These are phyloP conservation scores for Drepana arcuata DNA, from an alignment of 1,140 invertebrate species.

Conservation along the genomic window DNA sequence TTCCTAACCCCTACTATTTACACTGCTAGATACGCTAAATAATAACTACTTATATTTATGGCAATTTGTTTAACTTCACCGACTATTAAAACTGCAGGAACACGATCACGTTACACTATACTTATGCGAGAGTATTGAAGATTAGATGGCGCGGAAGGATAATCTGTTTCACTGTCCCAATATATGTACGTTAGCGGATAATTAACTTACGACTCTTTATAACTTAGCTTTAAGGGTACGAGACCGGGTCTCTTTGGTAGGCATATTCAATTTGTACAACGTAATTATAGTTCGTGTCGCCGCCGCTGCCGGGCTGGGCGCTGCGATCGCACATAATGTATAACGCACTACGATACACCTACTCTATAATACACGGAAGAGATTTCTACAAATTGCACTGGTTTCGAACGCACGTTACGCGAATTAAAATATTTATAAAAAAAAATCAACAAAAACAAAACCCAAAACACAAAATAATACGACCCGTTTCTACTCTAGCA, in stretches of 20 bases:
- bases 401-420: slow-evolving; percentile 64
- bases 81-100: slow-evolving; percentile 69
- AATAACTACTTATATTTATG: slow-evolving; percentile 70
- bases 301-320: slow-evolving; percentile 30
- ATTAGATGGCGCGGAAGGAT: slow-evolving; percentile 59
- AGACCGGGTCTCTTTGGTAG: slow-evolving; percentile 74
- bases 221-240: slow-evolving; percentile 68
- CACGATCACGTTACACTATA: slow-evolving; percentile 69
- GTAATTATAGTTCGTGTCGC: slow-evolving; percentile 55
- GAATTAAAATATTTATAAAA: slow-evolving; percentile 58
- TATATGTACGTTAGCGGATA: slow-evolving; percentile 38
- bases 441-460: slow-evolving; percentile 69
- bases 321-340: slow-evolving; percentile 39
- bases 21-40: slow-evolving; percentile 58
- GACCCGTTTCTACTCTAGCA: slow-evolving; percentile 70
- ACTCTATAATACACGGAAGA: slow-evolving; percentile 65
- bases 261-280: slow-evolving; percentile 73
- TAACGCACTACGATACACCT: slow-evolving; percentile 59
- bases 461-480: slow-evolving; percentile 68
- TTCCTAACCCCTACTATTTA: slow-evolving; percentile 65
- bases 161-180: slow-evolving; percentile 45
- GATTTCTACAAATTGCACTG: slow-evolving; percentile 71
- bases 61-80: slow-evolving; percentile 71
- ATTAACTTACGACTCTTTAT: slow-evolving; percentile 61
- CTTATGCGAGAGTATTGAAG: slow-evolving; percentile 67